Conservation (phyloP, 2,888 invertebrate species). For the Scotopteryx bipunctaria region DNA sequence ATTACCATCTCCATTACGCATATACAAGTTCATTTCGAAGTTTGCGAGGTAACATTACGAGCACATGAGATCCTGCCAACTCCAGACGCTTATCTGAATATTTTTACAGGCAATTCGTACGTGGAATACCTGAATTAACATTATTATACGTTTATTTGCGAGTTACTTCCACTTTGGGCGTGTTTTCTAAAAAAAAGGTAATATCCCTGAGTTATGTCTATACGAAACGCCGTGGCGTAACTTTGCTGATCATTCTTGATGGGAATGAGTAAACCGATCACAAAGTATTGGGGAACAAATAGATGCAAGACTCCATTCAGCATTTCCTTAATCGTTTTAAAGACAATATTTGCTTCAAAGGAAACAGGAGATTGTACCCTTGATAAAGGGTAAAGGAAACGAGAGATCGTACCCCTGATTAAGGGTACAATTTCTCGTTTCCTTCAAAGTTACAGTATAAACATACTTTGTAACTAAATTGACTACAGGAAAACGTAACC, state of each 20-base stretch:
- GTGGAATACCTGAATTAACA: slow-evolving; percentile 27
- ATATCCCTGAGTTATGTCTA: not conserved
- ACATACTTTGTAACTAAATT: not conserved
- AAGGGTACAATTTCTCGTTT: too few species aligned
- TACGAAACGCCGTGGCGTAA: not conserved
- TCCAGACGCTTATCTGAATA: slow-evolving; percentile 45
- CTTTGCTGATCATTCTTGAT: too few species aligned
- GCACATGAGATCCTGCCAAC: slow-evolving; percentile 23
- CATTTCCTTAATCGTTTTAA: too few species aligned
- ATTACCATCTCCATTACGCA: slow-evolving; percentile 22
- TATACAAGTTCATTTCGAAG: slow-evolving; percentile 42
- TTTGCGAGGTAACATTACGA: slow-evolving; percentile 48
- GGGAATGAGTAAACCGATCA: too few species aligned
- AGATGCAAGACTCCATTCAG: too few species aligned
- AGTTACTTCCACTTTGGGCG: slow-evolving; percentile 14
- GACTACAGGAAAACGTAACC: slow-evolving; percentile 11
- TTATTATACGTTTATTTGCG: slow-evolving; percentile 24
- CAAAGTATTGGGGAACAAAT: too few species aligned
- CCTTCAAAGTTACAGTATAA: too few species aligned
- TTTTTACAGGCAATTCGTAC: slow-evolving; percentile 37
- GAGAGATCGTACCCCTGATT: too few species aligned
- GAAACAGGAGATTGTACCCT: too few species aligned
- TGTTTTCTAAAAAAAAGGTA: slow-evolving; percentile 6
- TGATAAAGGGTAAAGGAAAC: too few species aligned
- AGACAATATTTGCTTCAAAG: too few species aligned